Base-by-base conservation (phyloP, 2,888 invertebrate genomes). In the Herminia tarsipennalis region DNA sequence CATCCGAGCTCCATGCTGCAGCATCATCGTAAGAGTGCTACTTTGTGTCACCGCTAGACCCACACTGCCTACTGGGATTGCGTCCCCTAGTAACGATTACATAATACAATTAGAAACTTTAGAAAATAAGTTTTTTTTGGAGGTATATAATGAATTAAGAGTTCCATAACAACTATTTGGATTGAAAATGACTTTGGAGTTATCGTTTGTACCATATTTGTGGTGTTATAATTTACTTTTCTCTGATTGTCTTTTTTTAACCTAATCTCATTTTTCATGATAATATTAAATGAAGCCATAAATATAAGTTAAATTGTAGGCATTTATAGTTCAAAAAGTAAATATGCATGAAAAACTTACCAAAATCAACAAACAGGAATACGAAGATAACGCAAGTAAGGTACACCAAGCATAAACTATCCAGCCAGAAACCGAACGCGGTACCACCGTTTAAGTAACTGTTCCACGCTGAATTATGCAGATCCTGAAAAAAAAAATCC, bases 1-100 rank as follows among this genome's bases (percentile, higher is more conserved):
- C 87, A 97, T 97, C 22, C 97, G 89, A 76, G 97, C 95, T 0
- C 96, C 96, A 94, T 96, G 97, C 70, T 93, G 93, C 69, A 93
- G 64, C 87, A 95, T 91, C 13, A 93, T 90, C 1, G 94, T 93
- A 55, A 94, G 73, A 5, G 87, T 92, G 62, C 93, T 92, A 42
- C 93, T 92, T 80, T 94, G 94, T 0, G 94, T 94, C 49, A 94
- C 94, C 0, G 94, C 94, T 27, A 94, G 74, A 10, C 94, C 94
- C 12, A 94, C 94, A 66, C 93, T 92, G 13, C 94, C 94, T 35
- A 93, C 93, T 5, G 86, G 75, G 17, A 90, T 78, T 1, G 70
- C 47, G 18, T 76, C 71, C 25, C 84, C 90, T 91, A 45, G 1
- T 44, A 56, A 24, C 14, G 18, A 28, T 10, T 2, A 32, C 10